Evolutionary conservation across 2,888 invertebrate genomes (phyloP).

Genomic region (Megalurothrips usitatus): DNA sequence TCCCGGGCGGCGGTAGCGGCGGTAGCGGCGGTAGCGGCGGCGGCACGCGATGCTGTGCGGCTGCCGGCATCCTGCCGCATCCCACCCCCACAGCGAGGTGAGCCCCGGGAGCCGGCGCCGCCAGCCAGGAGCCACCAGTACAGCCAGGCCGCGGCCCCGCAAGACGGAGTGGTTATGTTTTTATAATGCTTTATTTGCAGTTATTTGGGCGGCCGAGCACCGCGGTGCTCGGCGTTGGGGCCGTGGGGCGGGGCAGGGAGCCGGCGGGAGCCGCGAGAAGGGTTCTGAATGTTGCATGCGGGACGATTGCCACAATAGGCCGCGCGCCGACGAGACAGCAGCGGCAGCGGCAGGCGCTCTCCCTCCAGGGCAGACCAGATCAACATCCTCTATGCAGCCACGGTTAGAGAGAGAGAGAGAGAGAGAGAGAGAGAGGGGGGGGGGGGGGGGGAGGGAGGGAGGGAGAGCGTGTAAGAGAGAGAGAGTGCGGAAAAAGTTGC

Average conservation of each 20-base stretch:
- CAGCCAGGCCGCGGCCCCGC: not conserved
- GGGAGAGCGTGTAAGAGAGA: not conserved
- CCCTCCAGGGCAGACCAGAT: not conserved
- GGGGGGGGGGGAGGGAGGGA: not conserved
- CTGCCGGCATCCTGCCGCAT: not conserved
- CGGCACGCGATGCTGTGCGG: slow-evolving; percentile 9
- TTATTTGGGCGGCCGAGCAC: slow-evolving; percentile 21
- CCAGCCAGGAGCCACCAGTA: not conserved
- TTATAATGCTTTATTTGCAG: slow-evolving; percentile 25
- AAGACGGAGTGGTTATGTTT: slow-evolving; percentile 22
- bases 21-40: too few species aligned
- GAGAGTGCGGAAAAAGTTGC: not conserved
- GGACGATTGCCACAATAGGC: slow-evolving; percentile 19
- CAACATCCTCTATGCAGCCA: not conserved
- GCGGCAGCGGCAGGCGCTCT: not conserved
- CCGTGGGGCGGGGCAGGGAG: not conserved
- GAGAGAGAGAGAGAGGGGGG: not conserved
- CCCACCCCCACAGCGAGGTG: not conserved
- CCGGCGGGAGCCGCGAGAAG: not conserved
- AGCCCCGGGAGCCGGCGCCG: too few species aligned
- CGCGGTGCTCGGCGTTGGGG: not conserved
- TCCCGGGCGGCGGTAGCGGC: too few species aligned
- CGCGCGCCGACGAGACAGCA: not conserved
- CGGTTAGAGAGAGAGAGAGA: not conserved
- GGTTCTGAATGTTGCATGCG: not conserved